These are phyloP conservation scores for Acrocephalus scirpaceus DNA, from an alignment of 2,797 vertebrate species.

Conservation along the genomic window DNA sequence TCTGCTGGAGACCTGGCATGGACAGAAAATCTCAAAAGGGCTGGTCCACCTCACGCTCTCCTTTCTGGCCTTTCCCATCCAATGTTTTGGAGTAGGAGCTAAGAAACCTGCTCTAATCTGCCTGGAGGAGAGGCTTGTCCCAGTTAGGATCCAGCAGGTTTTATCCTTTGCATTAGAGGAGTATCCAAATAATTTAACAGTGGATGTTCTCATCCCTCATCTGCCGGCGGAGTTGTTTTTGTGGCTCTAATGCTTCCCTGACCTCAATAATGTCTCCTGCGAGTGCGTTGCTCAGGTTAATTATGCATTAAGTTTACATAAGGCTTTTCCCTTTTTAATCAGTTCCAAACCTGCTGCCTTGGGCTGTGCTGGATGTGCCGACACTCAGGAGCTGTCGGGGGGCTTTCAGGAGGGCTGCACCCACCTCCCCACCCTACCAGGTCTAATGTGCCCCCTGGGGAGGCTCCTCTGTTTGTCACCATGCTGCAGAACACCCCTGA, in stretches of 20 bases:
- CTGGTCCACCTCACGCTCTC: not conserved
- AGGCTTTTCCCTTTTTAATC: constrained; percentile 42
- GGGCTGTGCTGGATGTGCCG: not conserved
- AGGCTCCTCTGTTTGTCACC: not conserved
- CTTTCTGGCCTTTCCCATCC: not conserved
- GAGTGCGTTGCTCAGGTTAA: constrained; percentile 4
- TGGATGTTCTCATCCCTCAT: not conserved
- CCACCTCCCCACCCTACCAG: not conserved
- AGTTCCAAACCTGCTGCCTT: not conserved
- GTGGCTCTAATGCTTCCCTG: constrained; percentile 40
- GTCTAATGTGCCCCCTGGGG: not conserved
- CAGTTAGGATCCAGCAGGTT: not conserved
- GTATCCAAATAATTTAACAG: not conserved
- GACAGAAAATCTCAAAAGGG: not conserved
- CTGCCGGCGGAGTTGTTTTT: not conserved
- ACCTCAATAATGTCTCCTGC: constrained; percentile 22
- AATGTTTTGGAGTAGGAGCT: not conserved
- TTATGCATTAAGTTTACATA: constrained; percentile 66
- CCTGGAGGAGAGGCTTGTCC: not conserved
- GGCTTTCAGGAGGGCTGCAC: not conserved
- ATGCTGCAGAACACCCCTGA: not conserved
- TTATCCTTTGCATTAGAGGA: not conserved
- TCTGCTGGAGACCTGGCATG: not conserved
- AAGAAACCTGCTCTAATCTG: not conserved
- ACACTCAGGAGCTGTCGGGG: accelerated